Conservation (phyloP, 2,113 vertebrate genomes). For the Callithrix jacchus region DNA sequence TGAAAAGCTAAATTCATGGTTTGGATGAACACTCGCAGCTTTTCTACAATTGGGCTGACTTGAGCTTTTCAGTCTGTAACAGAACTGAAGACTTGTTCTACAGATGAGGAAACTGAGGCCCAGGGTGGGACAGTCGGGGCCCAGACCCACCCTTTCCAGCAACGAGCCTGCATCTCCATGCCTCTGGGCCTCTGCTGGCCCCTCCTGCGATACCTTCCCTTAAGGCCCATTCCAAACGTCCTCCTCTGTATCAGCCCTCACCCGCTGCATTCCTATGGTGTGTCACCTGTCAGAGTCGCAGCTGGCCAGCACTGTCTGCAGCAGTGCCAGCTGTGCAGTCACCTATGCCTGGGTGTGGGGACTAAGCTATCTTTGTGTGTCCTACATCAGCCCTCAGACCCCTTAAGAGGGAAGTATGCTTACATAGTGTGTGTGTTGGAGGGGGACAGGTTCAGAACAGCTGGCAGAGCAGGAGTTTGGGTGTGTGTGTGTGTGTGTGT, state of each 20-base stretch:
- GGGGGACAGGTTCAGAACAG: not conserved
- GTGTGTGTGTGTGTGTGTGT: no score
- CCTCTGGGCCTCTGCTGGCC: not conserved
- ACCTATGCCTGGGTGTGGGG: not conserved
- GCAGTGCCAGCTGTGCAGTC: not conserved
- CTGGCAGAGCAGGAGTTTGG: not conserved
- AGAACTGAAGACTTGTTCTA: not conserved
- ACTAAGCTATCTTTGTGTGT: not conserved
- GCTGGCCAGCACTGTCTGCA: fast-evolving
- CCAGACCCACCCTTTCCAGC: not conserved
- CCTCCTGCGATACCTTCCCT: no score
- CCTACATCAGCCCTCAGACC: not conserved
- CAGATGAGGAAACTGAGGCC: not conserved
- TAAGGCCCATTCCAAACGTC: not conserved
- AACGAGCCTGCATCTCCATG: fast-evolving
- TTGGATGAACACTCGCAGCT: not conserved
- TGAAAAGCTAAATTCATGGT: not conserved
- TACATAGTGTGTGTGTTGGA: no score
- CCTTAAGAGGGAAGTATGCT: not conserved
- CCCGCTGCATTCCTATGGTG: not conserved
- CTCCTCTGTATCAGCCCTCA: not conserved
- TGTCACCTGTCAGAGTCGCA: not conserved
- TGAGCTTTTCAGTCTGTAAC: not conserved
- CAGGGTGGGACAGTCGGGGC: not conserved
- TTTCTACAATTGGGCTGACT: not conserved